These are phyloP conservation scores for Chionis minor DNA, from an alignment of 2,113 vertebrate species.

Conservation along the genomic window DNA sequence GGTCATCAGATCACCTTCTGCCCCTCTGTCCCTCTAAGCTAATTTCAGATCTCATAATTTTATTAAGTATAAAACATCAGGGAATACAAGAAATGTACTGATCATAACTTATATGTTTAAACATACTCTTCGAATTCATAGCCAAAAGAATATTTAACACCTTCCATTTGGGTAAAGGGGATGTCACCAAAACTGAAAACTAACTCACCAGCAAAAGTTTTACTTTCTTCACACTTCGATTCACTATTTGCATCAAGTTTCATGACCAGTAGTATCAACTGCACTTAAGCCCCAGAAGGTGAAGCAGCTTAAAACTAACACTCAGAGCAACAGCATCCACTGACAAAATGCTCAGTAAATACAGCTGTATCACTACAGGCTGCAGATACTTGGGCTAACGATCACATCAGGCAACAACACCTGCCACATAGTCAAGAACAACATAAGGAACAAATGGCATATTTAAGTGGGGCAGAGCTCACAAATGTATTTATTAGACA, in stretches of 20 bases:
- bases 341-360: neutral
- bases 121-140: neutral
- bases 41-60: neutral
- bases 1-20: neutral
- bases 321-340: neutral
- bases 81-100: neutral
- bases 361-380: neutral
- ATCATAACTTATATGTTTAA: neutral
- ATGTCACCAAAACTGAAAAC: neutral
- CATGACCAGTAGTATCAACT: neutral
- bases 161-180: neutral
- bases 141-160: neutral
- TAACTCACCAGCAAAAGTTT: neutral
- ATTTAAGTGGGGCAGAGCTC: constrained; percentile 14
- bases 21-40: neutral
- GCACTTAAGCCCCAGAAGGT: neutral
- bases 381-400: neutral
- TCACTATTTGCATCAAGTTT: constrained; percentile 23
- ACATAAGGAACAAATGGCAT: constrained; percentile 37
- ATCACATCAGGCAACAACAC: constrained; percentile 19
- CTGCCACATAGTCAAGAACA: constrained; percentile 16
- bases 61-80: neutral
- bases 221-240: constrained; percentile 25
- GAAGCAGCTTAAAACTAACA: neutral
- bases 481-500: neutral